Conservation (phyloP, 2,113 vertebrate species). For the Micromys minutus region DNA sequence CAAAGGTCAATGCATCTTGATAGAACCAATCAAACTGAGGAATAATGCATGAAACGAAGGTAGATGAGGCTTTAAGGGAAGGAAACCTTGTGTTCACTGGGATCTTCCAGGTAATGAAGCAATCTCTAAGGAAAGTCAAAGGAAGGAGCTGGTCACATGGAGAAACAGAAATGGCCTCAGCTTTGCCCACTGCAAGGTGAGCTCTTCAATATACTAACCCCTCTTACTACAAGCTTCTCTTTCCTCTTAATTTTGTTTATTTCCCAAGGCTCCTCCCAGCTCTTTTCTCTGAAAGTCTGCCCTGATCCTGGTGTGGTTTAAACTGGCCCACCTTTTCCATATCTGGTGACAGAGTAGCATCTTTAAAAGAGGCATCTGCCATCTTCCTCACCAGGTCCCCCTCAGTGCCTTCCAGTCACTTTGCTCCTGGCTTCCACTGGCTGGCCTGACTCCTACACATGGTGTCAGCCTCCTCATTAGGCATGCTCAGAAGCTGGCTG, state of each 20-base stretch:
- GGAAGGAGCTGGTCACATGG: not conserved
- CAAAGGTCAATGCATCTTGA: slow-evolving; percentile 23
- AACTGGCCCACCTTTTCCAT: not conserved
- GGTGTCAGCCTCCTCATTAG: slow-evolving; percentile 34
- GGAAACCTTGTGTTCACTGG: slow-evolving; percentile 48
- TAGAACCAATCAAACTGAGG: not conserved
- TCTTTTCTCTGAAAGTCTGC: not conserved
- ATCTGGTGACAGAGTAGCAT: not conserved
- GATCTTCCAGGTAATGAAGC: slow-evolving; percentile 60
- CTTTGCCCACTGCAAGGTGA: fast-evolving
- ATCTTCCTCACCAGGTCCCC: not conserved
- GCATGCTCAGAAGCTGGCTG: slow-evolving; percentile 33
- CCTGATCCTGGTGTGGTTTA: not conserved
- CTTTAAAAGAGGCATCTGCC: not conserved
- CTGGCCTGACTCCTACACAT: not conserved
- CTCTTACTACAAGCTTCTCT: not conserved
- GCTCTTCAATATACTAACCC: not conserved
- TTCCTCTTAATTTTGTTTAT: not conserved
- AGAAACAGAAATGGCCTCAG: not conserved
- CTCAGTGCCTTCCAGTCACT: not conserved
- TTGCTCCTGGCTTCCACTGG: not conserved
- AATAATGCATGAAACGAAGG: slow-evolving; percentile 36
- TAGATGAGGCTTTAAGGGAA: slow-evolving; percentile 58
- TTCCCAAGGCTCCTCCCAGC: not conserved
- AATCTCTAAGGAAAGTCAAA: slow-evolving; percentile 46